Conservation (phyloP, 2,888 invertebrate genomes). For the Podabrus alpinus region DNA sequence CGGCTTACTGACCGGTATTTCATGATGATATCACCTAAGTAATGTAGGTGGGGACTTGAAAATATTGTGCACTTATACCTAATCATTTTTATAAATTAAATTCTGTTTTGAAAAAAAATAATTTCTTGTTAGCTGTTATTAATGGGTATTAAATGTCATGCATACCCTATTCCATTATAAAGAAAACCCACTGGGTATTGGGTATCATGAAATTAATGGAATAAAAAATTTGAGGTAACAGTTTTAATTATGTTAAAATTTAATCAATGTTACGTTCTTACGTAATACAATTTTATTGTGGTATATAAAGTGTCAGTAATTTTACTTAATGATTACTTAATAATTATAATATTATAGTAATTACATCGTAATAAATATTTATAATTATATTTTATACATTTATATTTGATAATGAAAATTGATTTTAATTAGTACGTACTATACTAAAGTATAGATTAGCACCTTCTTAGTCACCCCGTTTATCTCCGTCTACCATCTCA, state of each 20-base stretch:
- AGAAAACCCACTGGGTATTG: not conserved
- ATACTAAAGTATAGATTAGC: not conserved
- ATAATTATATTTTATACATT: no score
- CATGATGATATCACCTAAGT: conserved; percentile 34
- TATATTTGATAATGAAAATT: no score
- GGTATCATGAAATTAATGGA: not conserved
- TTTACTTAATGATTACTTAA: not conserved
- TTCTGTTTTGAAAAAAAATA: not conserved
- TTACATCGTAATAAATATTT: no score
- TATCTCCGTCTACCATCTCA: no score
- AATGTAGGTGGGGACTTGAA: conserved; percentile 15
- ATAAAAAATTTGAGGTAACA: not conserved
- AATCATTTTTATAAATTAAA: not conserved
- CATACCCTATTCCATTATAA: not conserved
- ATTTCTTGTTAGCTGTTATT: not conserved
- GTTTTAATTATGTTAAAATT: not conserved
- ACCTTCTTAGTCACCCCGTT: not conserved
- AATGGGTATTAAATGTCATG: not conserved
- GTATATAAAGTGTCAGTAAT: not conserved
- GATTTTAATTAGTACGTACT: no score
- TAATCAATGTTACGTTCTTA: not conserved
- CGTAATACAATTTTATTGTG: not conserved
- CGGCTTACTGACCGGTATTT: conserved; percentile 30
- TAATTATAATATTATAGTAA: not conserved
- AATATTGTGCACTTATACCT: conserved; percentile 16